Conservation (phyloP, 2,888 invertebrate species). For the Chrysolina americana region DNA sequence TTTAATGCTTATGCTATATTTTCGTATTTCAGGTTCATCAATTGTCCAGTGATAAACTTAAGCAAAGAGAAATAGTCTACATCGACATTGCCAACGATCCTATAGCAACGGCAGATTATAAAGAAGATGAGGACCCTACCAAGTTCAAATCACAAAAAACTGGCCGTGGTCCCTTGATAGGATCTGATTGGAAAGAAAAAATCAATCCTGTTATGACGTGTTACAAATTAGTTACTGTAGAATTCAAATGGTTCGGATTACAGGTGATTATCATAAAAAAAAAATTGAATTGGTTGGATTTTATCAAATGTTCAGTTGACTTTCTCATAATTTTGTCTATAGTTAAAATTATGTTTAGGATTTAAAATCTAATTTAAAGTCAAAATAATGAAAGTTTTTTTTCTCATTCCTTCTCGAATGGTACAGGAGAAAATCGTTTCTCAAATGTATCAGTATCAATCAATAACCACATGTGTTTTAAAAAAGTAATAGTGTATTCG, state of each 20-base stretch:
- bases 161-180: constrained; percentile 90
- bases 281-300: background rate
- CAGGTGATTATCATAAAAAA: constrained; percentile 71
- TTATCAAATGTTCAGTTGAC: too few relatives aligned
- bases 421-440: too few relatives aligned
- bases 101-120: constrained; percentile 86
- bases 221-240: constrained; percentile 96
- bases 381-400: too few relatives aligned
- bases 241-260: constrained; percentile 99
- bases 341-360: too few relatives aligned
- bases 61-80: constrained; percentile 88
- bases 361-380: too few relatives aligned
- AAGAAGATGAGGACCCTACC: constrained; percentile 87
- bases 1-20: background rate
- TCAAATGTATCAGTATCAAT: too few relatives aligned
- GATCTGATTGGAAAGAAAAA: constrained; percentile 84
- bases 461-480: too few relatives aligned
- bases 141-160: constrained; percentile 94
- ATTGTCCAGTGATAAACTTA: constrained; percentile 89
- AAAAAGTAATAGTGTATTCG: too few relatives aligned
- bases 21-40: constrained; percentile 88
- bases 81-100: constrained; percentile 98
- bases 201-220: constrained; percentile 95
- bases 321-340: too few relatives aligned
- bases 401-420: too few relatives aligned